Percentiles rank a stretch among this genome's conserved stretches.
Conservation (phyloP, 92 coral and sea anemone species). For the Ricordea florida region DNA sequence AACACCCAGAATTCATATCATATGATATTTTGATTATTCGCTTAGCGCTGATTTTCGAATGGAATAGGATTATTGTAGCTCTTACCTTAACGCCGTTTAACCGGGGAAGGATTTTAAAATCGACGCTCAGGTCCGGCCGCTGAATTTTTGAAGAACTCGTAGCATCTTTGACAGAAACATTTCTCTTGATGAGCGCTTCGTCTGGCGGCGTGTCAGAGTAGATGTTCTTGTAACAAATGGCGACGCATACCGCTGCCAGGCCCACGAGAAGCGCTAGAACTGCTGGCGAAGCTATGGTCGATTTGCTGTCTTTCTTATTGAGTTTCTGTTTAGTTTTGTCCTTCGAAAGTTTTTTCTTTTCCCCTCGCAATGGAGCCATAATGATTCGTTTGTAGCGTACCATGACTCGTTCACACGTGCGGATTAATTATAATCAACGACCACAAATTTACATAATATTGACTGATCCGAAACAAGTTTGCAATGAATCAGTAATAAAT, state of each 20-base stretch:
- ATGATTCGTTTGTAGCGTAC: background rate
- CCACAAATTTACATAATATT: no score
- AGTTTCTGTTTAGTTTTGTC: slow-evolving; percentile 44
- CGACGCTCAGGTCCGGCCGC: background rate
- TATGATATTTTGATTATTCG: no score
- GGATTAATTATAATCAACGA: no score
- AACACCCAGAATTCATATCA: no score
- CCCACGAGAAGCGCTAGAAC: slow-evolving; percentile 43
- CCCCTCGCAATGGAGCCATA: slow-evolving; percentile 37
- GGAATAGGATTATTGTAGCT: no score
- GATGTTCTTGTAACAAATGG: slow-evolving; percentile 59
- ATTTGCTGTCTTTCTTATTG: slow-evolving; percentile 26
- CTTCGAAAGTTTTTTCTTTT: slow-evolving; percentile 8
- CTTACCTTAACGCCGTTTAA: slow-evolving; percentile 76
- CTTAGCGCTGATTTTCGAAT: no score
- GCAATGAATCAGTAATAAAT: no score
- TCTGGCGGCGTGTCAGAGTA: background rate
- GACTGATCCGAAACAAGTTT: no score
- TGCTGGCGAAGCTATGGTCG: slow-evolving; percentile 33
- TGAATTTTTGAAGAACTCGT: background rate
- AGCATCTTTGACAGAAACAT: no score
- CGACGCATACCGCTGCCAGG: slow-evolving; percentile 48
- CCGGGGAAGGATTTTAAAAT: slow-evolving; percentile 71
- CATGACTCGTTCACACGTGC: background rate
- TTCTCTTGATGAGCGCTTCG: no score